A percentile compares a stretch with the other conserved stretches of the same genome.
Evolutionary conservation across 2,888 invertebrate genomes (phyloP).

Genomic region (Cancer borealis): DNA sequence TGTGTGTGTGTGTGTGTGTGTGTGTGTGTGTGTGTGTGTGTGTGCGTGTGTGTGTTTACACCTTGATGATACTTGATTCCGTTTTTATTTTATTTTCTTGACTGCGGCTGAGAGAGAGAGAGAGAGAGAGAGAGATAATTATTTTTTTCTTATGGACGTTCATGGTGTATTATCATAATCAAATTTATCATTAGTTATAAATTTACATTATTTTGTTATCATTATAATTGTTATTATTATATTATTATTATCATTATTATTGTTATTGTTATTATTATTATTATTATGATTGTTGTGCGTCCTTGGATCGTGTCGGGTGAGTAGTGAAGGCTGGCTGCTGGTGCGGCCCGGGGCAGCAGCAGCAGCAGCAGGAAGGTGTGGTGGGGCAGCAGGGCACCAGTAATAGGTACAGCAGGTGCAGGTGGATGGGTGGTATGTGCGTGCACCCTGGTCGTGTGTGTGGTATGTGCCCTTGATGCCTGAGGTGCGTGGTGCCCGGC

Average conservation of each 20-base stretch:
- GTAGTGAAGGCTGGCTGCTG: neutral
- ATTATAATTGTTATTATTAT: no score
- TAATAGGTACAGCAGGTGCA: no score
- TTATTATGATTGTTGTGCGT: no score
- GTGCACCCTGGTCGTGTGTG: neutral
- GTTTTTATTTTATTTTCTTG: no score
- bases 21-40: slow-evolving; percentile 46
- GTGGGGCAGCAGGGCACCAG: neutral
- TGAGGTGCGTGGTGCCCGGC: neutral
- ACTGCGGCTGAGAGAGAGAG: neutral
- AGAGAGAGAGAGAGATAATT: no score
- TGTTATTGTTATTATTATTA: no score
- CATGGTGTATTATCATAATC: neutral
- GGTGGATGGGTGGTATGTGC: neutral
- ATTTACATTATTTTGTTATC: no score
- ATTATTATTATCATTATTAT: no score
- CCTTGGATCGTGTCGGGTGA: neutral
- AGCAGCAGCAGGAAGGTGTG: neutral
- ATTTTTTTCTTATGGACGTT: no score
- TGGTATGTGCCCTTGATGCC: neutral
- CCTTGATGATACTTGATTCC: neutral
- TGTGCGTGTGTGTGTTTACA: slow-evolving; percentile 34
- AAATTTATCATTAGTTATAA: no score
- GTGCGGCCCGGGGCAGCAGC: neutral
- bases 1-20: slow-evolving; percentile 50